phyloP scores from a whole-genome alignment of 2,113 vertebrate genomes.

The Callospermophilus lateralis region DNA sequence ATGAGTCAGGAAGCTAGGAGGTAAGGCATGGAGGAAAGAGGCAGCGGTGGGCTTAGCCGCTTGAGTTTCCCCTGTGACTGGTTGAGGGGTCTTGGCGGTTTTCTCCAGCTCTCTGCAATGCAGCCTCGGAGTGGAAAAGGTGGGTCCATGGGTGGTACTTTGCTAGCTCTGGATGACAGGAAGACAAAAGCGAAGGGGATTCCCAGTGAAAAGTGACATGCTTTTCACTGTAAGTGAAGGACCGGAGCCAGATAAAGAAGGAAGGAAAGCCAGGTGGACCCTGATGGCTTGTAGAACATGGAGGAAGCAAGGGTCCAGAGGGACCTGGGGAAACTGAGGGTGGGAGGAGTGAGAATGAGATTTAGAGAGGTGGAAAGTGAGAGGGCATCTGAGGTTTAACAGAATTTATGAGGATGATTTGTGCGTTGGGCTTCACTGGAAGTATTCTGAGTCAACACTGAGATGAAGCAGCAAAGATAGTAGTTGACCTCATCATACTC shows the following conservation, averaged over 20 bases:
- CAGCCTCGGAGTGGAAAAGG: background rate
- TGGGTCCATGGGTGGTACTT: background rate
- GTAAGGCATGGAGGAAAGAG: background rate
- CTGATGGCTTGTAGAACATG: background rate
- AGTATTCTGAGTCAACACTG: background rate
- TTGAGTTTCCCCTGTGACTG: background rate
- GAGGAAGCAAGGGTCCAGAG: background rate
- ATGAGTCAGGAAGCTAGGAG: rapidly evolving
- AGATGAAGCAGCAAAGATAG: background rate
- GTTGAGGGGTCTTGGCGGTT: background rate
- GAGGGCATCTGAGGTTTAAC: background rate
- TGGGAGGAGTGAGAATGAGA: background rate
- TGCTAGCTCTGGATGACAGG: background rate
- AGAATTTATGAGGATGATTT: background rate
- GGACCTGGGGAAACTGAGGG: background rate
- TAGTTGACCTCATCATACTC: background rate
- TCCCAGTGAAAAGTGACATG: background rate
- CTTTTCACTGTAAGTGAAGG: background rate
- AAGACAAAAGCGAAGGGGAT: background rate
- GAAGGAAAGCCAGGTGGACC: too few species aligned
- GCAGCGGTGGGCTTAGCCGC: background rate
- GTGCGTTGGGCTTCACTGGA: background rate
- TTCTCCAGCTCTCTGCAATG: background rate
- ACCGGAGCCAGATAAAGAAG: too few species aligned
- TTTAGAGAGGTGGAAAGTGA: background rate